Evolutionary conservation across 2,888 invertebrate genomes (phyloP).

Genomic region (Xiphydria camelus): DNA sequence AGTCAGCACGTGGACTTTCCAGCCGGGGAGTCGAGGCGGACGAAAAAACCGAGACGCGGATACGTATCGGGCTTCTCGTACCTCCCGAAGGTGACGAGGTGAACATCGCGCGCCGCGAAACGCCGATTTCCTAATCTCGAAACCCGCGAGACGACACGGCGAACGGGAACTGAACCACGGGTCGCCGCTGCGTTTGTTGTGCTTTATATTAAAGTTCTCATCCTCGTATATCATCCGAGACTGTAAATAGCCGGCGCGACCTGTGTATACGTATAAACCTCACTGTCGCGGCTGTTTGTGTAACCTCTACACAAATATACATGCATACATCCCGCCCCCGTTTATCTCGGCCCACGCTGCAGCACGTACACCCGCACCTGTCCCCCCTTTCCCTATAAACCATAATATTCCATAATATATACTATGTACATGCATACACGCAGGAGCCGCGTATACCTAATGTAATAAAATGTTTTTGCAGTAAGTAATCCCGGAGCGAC

Average conservation of each 20-base stretch:
- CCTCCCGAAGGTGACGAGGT: too few relatives aligned
- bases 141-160: too few relatives aligned
- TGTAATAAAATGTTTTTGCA: slow-evolving; percentile 21
- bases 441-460: neutral
- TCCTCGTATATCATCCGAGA: slow-evolving; percentile 9
- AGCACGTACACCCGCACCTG: too few relatives aligned
- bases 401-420: too few relatives aligned
- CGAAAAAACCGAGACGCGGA: too few relatives aligned
- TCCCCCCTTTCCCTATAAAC: too few relatives aligned
- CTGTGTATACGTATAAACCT: slow-evolving; percentile 4
- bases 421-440: neutral
- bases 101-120: too few relatives aligned
- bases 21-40: too few relatives aligned
- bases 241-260: slow-evolving; percentile 7
- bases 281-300: slow-evolving; percentile 12
- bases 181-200: neutral
- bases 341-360: too few relatives aligned
- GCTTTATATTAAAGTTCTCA: slow-evolving; percentile 11
- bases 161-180: neutral
- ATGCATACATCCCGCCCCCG: slow-evolving; percentile 7
- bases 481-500: slow-evolving; percentile 6
- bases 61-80: too few relatives aligned
- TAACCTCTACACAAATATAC: slow-evolving; percentile 10
- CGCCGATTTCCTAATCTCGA: too few relatives aligned
- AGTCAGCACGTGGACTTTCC: too few relatives aligned